Base-by-base conservation (phyloP, 2,888 invertebrate genomes). In the Frankliniella fusca region DNA sequence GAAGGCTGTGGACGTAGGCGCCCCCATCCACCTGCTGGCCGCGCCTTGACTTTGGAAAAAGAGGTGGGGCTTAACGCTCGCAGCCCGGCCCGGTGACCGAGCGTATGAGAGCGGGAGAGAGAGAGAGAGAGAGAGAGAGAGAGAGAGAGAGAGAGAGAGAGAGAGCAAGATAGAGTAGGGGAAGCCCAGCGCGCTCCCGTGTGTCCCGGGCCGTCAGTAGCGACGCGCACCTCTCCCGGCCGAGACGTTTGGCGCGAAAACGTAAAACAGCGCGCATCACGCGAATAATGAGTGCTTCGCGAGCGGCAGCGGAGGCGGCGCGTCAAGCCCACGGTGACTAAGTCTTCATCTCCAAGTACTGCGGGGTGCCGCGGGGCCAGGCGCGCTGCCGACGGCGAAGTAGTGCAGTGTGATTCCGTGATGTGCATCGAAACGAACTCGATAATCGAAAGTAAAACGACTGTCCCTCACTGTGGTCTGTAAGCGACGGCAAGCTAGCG, bases 181-280 rank as follows among this genome's bases (percentile, higher is more conserved):
- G 83, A 61, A 82, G 85, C 81, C 85, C 86, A 86, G 86, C 87
- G 87, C 86, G 87, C 87, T 86, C 86, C 61, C 61, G 61, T 61
- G 61, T 9, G 70, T 70, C 27, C 27, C 27, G 70, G 18, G 11
- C 27, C 70, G 70, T 76, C 70, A 76, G 70, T 76, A 76, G 70
- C 70, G 70, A 76, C 70, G 85, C 85, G 85, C 80, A 85, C 86
- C 85, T 85, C 85, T 38, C 38, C 38, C 38, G 38, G 38, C 38
- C 5, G 38, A 38, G 38, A 38, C 38, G 38, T 38, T 38, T 38
- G 38, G 38, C 38, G 38, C 38, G 38, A 38, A 38, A 38, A 38
- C 38, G 38, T 38, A 38, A 38, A 38, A 38, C 38, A 3, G 85
- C 85, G 85, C 85, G 85, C 85, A 86, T 86, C 85, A 86, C 86